Conservation (phyloP, 1,140 invertebrate species). For the Drosophila micromelanica region DNA sequence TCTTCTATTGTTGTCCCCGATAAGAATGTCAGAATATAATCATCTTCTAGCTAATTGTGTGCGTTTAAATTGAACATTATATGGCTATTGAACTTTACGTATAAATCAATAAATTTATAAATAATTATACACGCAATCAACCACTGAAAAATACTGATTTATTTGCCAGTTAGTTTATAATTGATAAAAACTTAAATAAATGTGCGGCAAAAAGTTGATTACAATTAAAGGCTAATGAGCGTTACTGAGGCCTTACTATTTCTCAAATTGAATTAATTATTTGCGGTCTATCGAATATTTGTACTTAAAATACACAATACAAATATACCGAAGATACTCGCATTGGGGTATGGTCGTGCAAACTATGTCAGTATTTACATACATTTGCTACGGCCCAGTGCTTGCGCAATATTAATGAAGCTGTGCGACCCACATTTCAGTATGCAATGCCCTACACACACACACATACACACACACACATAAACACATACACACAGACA, state of each 20-base stretch:
- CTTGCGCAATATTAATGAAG: conserved; percentile 50
- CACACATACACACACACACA: conserved; percentile 12
- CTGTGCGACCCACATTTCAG: conserved; percentile 37
- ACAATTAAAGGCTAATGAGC: conserved; percentile 25
- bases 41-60: no score
- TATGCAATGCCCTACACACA: conserved; percentile 7
- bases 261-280: conserved; percentile 51
- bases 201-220: conserved; percentile 26
- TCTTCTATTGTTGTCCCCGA: not conserved
- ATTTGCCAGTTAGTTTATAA: conserved; percentile 36
- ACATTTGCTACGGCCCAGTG: conserved; percentile 28
- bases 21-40: not conserved
- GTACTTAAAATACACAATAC: conserved; percentile 7
- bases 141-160: not conserved
- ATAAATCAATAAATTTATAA: not conserved
- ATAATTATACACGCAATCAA: not conserved
- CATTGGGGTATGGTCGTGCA: not conserved
- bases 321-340: not conserved
- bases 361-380: conserved; percentile 46
- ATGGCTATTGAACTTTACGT: not conserved
- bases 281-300: conserved; percentile 34
- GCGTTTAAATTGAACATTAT: not conserved
- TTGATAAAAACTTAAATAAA: conserved; percentile 18
- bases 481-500: conserved; percentile 6
- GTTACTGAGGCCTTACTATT: conserved; percentile 12